Evolutionary conservation across 2,113 vertebrate species (phyloP), one percentile per base, ranked within the genome.

Genomic region (Verasper variegatus): DNA sequence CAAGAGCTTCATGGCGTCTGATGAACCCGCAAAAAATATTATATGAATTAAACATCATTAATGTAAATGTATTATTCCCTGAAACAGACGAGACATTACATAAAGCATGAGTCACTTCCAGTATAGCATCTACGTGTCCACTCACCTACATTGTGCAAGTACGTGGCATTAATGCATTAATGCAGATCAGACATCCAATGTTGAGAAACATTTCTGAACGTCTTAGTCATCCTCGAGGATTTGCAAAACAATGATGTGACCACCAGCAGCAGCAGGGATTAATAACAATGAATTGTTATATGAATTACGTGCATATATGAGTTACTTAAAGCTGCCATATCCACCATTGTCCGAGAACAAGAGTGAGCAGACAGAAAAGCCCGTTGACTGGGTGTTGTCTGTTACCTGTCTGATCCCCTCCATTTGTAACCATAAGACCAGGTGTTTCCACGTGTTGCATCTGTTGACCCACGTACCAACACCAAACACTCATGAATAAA

Each of bases 1-100:
- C 31, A 83, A 64, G 26, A 71, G 15, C 45, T 70, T 51, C 87
- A 92, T 90, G 54, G 27, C 47, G 64, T 23, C 47, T 51, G 37
- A 76, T 49, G 12, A 68, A 27, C 64, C 79, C 81, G 61, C 5
- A 2, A 63, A 35, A 45, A 65, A 24, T 3, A 64, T 11, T 10
- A 3, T 10, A 31, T 20, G 18, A 18, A 37, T 24, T 21, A n/a
- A 59, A 21, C 42, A 5, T 3, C 17, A 58, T 42, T 2, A 58
- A 27, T 18, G 5, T 42, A 24, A 62, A 7, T 55, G 9, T 2
- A 27, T 57, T 37, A 55, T 54, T 3, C 1, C 12, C 20, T 31
- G 31, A 6, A 6, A 31, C 31, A 31, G 6, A 31, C 31, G 6
- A 18, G 40, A 27, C 4, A 42, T 37, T 24, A n/a, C 9, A 72